Evolutionary conservation across 2,113 vertebrate genomes (phyloP).

Genomic region (Neoarius graeffei): DNA sequence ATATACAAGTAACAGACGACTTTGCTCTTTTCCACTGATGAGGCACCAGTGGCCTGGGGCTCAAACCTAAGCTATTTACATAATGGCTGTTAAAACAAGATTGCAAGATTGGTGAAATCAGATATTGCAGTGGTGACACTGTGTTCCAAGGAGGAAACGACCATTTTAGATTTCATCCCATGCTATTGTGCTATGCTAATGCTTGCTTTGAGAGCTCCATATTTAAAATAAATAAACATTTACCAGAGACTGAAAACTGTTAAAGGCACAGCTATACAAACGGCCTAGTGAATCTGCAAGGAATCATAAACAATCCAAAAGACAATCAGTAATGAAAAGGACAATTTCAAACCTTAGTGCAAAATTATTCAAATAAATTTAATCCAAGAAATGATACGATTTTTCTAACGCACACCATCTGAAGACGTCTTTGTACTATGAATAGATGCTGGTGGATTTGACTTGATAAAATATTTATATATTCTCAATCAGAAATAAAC

Average conservation of each 20-base stretch:
- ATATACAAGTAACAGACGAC: not conserved
- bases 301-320: not conserved
- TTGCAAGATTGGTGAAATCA: not conserved
- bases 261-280: not conserved
- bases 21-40: not conserved
- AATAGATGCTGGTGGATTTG: not conserved
- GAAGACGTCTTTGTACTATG: not conserved
- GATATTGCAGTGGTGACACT: not conserved
- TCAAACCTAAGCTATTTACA: not conserved
- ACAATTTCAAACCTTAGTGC: not conserved
- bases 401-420: not conserved
- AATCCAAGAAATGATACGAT: not conserved
- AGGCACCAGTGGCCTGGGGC: not conserved
- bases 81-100: not conserved
- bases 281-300: not conserved
- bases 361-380: not conserved
- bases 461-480: not conserved
- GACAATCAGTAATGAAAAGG: not conserved
- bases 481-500: not conserved
- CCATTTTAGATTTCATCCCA: not conserved
- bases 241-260: not conserved
- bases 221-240: conserved; percentile 1
- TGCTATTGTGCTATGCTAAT: not conserved
- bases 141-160: not conserved
- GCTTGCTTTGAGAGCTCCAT: not conserved